Evolutionary conservation across 1,140 invertebrate genomes (phyloP).

Genomic region (Hycleus phaleratus): DNA sequence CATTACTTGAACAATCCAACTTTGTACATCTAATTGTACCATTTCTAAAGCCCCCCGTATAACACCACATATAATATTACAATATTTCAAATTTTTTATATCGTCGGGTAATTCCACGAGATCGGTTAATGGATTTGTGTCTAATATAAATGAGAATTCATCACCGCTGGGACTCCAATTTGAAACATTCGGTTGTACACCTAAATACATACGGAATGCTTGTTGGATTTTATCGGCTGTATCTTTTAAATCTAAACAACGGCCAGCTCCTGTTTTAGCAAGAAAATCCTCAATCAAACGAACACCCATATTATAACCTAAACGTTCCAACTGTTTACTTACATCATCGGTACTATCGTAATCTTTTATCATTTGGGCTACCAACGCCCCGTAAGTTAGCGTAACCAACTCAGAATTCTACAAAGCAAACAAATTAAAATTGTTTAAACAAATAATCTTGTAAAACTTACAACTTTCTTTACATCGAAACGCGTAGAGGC

Average conservation of each 20-base stretch:
- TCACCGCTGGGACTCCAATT: constrained; percentile 92
- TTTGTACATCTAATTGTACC: constrained; percentile 77
- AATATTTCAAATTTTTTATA: constrained; percentile 83
- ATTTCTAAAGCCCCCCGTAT: constrained; percentile 94
- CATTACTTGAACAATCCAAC: constrained; percentile 61
- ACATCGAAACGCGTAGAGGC: constrained; percentile 40
- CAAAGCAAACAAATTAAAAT: constrained; percentile 21
- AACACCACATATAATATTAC: constrained; percentile 89
- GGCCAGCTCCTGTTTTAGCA: constrained; percentile 78
- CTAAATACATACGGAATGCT: constrained; percentile 85
- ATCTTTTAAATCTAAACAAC: constrained; percentile 93
- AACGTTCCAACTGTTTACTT: constrained; percentile 86
- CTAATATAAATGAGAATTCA: constrained; percentile 94
- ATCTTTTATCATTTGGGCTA: constrained; percentile 94
- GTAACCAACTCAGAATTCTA: constrained; percentile 96
- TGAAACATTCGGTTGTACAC: constrained; percentile 80
- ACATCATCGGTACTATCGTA: constrained; percentile 90
- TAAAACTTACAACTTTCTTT: constrained; percentile 45
- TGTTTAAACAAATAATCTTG: constrained; percentile 1
- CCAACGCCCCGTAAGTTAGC: constrained; percentile 94
- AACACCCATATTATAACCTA: constrained; percentile 98
- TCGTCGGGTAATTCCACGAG: constrained; percentile 97
- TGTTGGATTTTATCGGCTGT: constrained; percentile 91
- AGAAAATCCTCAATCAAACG: constrained; percentile 96
- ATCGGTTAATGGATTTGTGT: constrained; percentile 94